Evolutionary conservation across 2,797 vertebrate genomes (phyloP).

Genomic region (Rhinogobio ventralis): DNA sequence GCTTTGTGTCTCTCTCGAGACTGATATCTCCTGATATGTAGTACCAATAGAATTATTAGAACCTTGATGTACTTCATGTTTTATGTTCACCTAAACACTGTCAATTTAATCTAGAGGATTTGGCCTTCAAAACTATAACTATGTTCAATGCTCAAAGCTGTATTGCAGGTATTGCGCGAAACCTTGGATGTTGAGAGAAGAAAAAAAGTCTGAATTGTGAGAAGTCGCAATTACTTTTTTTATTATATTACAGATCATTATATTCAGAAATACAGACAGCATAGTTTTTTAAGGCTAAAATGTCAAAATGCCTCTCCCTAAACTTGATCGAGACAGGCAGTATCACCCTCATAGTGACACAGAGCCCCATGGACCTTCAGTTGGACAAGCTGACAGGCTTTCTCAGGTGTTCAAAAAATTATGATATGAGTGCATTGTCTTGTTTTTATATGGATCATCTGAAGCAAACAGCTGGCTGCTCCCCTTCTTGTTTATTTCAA

Average conservation of each 20-base stretch:
- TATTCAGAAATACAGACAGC: constrained; percentile 6
- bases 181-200: neutral
- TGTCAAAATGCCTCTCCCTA: neutral
- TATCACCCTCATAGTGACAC: neutral
- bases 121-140: neutral
- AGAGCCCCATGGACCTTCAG: constrained; percentile 10
- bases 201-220: no score
- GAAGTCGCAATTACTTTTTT: no score
- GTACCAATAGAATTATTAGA: neutral
- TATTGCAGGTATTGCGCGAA: neutral
- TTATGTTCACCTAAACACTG: neutral
- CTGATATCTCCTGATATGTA: no score
- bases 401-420: constrained; percentile 42
- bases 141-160: neutral
- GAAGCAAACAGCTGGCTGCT: neutral
- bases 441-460: constrained; percentile 21
- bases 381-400: constrained; percentile 17
- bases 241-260: no score
- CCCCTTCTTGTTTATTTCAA: constrained; percentile 25
- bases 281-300: constrained; percentile 5
- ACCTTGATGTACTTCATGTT: neutral
- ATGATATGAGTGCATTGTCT: constrained; percentile 45
- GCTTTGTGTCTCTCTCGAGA: no score
- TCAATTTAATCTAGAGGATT: neutral
- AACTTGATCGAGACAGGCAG: neutral